Evolutionary conservation across 2,797 vertebrate genomes (phyloP).

Genomic region (Crocidura indochinensis): DNA sequence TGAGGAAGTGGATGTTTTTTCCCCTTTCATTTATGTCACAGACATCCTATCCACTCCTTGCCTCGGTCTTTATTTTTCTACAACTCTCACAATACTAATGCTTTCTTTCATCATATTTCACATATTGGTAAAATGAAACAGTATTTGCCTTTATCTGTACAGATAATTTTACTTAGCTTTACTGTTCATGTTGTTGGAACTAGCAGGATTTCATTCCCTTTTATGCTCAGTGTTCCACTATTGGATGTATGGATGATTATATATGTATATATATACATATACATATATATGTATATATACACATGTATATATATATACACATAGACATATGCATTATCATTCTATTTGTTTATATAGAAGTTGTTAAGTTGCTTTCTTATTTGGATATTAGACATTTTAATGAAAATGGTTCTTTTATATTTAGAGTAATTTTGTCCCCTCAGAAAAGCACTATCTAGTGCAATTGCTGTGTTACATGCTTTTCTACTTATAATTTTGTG

Average conservation of each 20-base stretch:
- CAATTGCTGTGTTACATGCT: neutral
- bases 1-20: neutral
- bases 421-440: slow-evolving; percentile 4
- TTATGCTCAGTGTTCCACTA: too few relatives aligned
- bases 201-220: neutral
- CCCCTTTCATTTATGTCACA: neutral
- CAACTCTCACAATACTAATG: neutral
- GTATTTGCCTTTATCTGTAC: slow-evolving; percentile 20
- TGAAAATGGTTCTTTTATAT: neutral
- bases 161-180: neutral
- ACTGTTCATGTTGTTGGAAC: neutral
- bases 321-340: neutral
- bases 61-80: neutral
- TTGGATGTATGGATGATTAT: too few relatives aligned
- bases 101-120: neutral
- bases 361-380: neutral
- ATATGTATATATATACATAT: neutral
- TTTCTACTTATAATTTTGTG: neutral
- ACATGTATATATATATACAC: neutral
- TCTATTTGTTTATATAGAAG: neutral
- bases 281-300: too few relatives aligned
- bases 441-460: neutral
- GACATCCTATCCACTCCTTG: neutral
- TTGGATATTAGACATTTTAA: neutral
- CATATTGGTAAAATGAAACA: neutral